Evolutionary conservation across 2,113 vertebrate genomes (phyloP), one percentile per base, ranked within the genome.

Genomic region (Dendrocopos noguchii): DNA sequence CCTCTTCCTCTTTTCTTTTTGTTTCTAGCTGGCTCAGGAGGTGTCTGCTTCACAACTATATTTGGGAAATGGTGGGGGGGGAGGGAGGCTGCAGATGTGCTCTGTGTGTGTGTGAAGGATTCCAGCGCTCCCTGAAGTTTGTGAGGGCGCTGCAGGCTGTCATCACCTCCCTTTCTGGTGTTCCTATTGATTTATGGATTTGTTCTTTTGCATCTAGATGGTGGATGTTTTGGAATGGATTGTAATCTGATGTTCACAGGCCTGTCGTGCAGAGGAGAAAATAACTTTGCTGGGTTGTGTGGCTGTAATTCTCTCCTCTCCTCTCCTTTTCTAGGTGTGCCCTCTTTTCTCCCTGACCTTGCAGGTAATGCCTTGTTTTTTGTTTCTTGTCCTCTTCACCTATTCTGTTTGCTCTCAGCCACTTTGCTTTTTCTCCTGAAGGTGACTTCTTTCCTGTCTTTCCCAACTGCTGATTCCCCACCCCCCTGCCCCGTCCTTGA

Each of bases 401-500:
- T 20, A 10, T 39, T 12, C 61, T 82, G 3, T 21, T 83, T 12
- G 1, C 67, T 90, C 59, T 84, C 29, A 12, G 4, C 15, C 63
- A 1, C 18, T 78, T 21, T 10, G 15, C 47, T 64, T 1, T 90
- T 83, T 56, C 9, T 28, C 15, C 4, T 16, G 8, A 84, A 80
- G 53, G 53, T 71, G 64, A 64, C 36, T 88, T 59, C 36, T 61
- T 42, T 34, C 56, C 42, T 42, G 6, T 39, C 29, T 50, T 56
- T 36, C 22, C 15, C 15, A 34, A 0, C 44, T 42, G 29, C 74
- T n/a, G 2, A 7, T 64, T 79, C 89, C 47, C 9, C 2, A 0
- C 1, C 0, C 18, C 10, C 39, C 39, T 8, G 1, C 0, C 1
- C 0, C 18, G 22, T 36, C 46, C 17, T 3, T 13, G 17, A 7